A percentile compares a stretch with the other conserved stretches of the same genome.
These are phyloP conservation scores for Strix aluco DNA, from an alignment of 2,113 vertebrate species.

Conservation along the genomic window DNA sequence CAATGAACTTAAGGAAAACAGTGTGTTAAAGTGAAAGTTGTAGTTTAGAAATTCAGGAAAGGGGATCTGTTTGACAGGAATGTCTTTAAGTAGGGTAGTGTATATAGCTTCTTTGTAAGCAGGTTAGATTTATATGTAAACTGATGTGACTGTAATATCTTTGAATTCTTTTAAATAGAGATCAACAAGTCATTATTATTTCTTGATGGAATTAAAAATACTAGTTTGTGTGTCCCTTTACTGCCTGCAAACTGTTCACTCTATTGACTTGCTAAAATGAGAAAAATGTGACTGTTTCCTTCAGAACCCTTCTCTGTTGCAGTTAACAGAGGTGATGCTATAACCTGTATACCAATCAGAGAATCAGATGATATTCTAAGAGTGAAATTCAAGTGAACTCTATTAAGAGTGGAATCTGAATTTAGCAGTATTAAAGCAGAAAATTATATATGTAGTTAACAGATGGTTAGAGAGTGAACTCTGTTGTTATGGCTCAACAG, in stretches of 20 bases:
- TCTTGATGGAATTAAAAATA: not conserved
- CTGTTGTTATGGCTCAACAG: not conserved
- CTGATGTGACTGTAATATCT: not conserved
- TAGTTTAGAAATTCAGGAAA: not conserved
- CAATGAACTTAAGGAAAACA: not conserved
- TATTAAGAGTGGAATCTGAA: not conserved
- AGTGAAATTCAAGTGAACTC: not conserved
- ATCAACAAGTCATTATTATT: not conserved
- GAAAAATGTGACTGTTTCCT: not conserved
- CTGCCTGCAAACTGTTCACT: not conserved
- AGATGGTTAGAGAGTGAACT: not conserved
- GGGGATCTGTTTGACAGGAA: not conserved
- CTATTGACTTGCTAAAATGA: not conserved
- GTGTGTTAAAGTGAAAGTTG: not conserved
- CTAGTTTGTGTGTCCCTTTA: not conserved
- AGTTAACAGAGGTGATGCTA: not conserved
- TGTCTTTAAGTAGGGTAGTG: not conserved
- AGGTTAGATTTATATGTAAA: not conserved
- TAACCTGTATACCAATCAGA: not conserved
- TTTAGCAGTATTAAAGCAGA: not conserved
- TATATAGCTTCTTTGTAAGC: not conserved
- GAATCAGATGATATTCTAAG: not conserved
- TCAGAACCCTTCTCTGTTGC: not conserved
- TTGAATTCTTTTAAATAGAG: not conserved
- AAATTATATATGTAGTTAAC: not conserved